Base-by-base conservation (phyloP, 1,140 invertebrate genomes). In the Anastrepha obliqua region DNA sequence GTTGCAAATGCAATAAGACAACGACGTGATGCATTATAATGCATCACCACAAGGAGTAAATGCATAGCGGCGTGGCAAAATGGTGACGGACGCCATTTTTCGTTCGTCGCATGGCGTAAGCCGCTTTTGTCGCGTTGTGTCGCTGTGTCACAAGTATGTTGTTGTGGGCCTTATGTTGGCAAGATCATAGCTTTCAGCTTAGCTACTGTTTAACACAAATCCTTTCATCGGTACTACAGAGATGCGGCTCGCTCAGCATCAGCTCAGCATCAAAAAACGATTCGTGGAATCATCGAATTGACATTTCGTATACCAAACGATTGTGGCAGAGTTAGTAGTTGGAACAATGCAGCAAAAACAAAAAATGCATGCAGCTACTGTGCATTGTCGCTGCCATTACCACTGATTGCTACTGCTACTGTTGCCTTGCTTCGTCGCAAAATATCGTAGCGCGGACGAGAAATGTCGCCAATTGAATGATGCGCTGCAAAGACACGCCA, bases 401-500 rank as follows among this genome's bases (percentile, higher is more conserved):
- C 59, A 67, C 20, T 81, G 87, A 67, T 64, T 65, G 70, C 42
- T 70, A 20, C 4, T 55, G 86, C 58, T 87, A 78, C 70, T 87
- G 87, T 87, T 78, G 70, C 29, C 13, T n/a, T 8, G 42, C 7
- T 87, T 67, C 67, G 51, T 11, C 3, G 11, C 20, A 62, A 62
- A 62, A 42, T 86, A 86, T 60, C 9, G 55, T 20, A n/a, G 58
- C 15, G 42, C 29, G 85, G 42, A 86, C 85, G 85, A 86, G 86
- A 65, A 81, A 87, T 81, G 87, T 87, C 87, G 87, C 87, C 87
- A 87, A 87, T 87, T 87, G 87, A 87, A 87, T 65, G 87, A 87
- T 87, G 55, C 51, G 67, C 51, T 60, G 65, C 20, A 58, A 81
- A 74, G 42, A 67, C 20, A 86, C 55, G 29, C 55, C 29, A 62